Base-by-base conservation (phyloP, 2,113 vertebrate genomes). In the Micronycteris hirsuta region DNA sequence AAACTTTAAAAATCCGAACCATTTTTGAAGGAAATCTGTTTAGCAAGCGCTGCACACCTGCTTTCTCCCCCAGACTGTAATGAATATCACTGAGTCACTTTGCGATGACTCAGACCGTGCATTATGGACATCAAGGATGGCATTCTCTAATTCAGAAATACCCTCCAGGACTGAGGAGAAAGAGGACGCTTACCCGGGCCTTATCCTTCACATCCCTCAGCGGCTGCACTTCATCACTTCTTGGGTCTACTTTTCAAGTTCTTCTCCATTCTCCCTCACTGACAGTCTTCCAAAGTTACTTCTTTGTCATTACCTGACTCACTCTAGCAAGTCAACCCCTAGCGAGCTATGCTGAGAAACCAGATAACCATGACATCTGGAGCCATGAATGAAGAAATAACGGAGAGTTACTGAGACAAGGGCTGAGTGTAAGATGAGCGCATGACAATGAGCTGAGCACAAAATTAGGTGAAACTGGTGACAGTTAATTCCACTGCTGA, bases 11-110 rank as follows among this genome's bases (percentile, higher is more conserved):
- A 94, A 63, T 81, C 63, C 24, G 83, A 68, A 89, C 38, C 33
- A 74, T 54, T 92, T 96, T 89, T 45, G 33, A 94, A 94, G 73
- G 49, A 91, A 77, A 52, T 89, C 73, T 93, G 89, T 77, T 45
- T 82, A 56, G 49, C 45, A 89, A 93, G 70, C 28, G 26, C 73
- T 41, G 36, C 19, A 52, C 10, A 71, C 36, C 49, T 19, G 38
- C 77, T 71, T 74, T 76, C 68, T 43, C 68, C 47, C 16, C 19
- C 38, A 47, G 70, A 56, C n/a, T 9, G 13, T 54, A 89, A 84
- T 38, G 78, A 56, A 19, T 31, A 43, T 43, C 71, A 77, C 0
- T 65, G 74, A 87, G 33, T 56, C 24, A 74, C 65, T 91, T 24
- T 54, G 67, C 52, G 36, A 80, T 67, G 70, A 85, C 22, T 92